A percentile compares a stretch with the other conserved stretches of the same genome.
phyloP scores from a whole-genome alignment of 2,888 invertebrate species.

The Drosophila multiciliata region DNA sequence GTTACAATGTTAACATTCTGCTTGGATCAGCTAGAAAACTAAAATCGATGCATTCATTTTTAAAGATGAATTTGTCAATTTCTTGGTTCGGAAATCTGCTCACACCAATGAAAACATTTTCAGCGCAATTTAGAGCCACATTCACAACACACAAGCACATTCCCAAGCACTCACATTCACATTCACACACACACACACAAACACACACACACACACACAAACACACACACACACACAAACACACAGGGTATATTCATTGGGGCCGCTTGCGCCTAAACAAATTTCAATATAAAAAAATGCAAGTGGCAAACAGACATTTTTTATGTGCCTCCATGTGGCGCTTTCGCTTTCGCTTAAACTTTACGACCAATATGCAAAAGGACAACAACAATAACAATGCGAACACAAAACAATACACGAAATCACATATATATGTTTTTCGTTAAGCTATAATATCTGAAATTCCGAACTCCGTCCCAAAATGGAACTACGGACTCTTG shows the following conservation, averaged over 20 bases:
- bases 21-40: not conserved
- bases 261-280: constrained; percentile 62
- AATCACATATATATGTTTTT: constrained; percentile 24
- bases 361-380: constrained; percentile 78
- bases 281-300: constrained; percentile 78
- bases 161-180: constrained; percentile 4
- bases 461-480: constrained; percentile 46
- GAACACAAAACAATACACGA: constrained; percentile 46
- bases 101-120: constrained; percentile 38
- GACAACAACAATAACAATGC: constrained; percentile 54
- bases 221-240: not conserved
- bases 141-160: constrained; percentile 18
- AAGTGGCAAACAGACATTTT: constrained; percentile 63
- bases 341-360: constrained; percentile 66
- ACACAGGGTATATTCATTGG: not conserved
- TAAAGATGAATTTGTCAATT: not conserved
- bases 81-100: constrained; percentile 13
- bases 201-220: not conserved
- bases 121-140: constrained; percentile 23
- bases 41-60: not conserved
- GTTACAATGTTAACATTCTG: not conserved
- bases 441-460: constrained; percentile 55
- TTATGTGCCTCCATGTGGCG: constrained; percentile 68
- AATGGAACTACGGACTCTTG: constrained; percentile 21
- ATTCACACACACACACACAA: not conserved